Conservation (phyloP, 64 coral and sea anemone genomes). For the Platygyra sinensis region DNA sequence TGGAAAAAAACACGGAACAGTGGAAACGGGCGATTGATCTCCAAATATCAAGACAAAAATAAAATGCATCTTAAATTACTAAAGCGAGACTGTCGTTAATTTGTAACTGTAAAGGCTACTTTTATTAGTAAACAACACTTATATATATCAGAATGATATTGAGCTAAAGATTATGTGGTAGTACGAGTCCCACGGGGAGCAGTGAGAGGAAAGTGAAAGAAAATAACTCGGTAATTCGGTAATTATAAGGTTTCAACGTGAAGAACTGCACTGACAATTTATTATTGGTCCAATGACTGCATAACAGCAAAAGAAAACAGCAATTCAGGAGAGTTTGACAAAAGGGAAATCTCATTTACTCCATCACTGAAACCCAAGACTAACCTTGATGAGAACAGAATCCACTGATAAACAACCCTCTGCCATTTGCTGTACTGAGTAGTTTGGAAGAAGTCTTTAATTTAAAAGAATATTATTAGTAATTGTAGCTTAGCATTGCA, state of each 20-base stretch:
- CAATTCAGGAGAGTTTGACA: neutral
- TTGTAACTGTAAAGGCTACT: no score
- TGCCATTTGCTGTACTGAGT: slow-evolving; percentile 49
- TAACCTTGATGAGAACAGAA: slow-evolving; percentile 68
- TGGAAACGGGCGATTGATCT: neutral
- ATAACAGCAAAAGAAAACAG: neutral
- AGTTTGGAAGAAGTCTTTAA: slow-evolving; percentile 62
- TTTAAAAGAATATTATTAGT: neutral
- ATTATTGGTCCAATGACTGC: no score
- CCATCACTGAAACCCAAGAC: neutral
- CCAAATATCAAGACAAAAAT: neutral
- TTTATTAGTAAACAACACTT: no score
- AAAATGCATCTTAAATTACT: neutral
- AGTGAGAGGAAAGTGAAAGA: no score
- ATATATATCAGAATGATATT: no score
- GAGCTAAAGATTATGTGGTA: no score
- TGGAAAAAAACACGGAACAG: neutral
- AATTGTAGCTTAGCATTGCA: neutral
- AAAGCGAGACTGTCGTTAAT: no score
- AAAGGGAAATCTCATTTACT: no score
- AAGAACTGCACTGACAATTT: no score
- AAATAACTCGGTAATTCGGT: no score
- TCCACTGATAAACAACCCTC: slow-evolving; percentile 70
- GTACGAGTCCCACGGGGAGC: no score
- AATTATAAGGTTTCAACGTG: no score